Base-by-base conservation (phyloP, 2,797 vertebrate species). In the Lophotriccus pileatus region DNA sequence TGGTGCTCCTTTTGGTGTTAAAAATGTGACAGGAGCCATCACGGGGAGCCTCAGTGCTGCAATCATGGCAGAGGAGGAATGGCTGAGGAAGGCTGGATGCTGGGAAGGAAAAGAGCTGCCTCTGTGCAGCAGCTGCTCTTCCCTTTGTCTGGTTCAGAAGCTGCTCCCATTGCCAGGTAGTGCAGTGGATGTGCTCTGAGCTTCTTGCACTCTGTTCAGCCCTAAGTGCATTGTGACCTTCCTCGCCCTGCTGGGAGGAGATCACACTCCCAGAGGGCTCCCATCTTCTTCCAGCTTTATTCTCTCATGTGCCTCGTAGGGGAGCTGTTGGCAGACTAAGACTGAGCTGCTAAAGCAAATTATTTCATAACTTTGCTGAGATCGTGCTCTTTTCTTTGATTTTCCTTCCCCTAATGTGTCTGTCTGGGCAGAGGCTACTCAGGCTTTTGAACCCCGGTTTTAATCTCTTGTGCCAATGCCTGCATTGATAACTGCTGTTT, bases 301-400 rank as follows among this genome's bases (percentile, higher is more conserved):
- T 68, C 53, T n/a, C 30, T 22, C 6, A 2, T 0, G 0, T 13
- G 12, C 10, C 12, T 47, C 21, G 34, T 46, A 77, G 24, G 27
- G 53, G 8, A 72, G 52, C 37, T 84, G 62, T 20, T 81, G 47
- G 6, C 27, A 77, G 80, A 15, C 67, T 10, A 63, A 43, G 20
- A 10, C 28, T 34, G 68, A 86, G 52, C n/a, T 78, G 88, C 18
- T 86, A 52, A 81, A 80, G 21, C 41, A 58, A 64, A 46, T 3
- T 1, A 70, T 63, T 89, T 83, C 6, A 1, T 72, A 53, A n/a
- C 34, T 93, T 89, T 15, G 56, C 5, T 21, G 55, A 47, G 27
- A 83, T 8, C 11, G 47, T 44, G 14, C 62, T 79, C 34, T 93
- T 88, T 56, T 14, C 14, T 77, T 84, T 37, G 14, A 49, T 72